Evolutionary conservation across 1,140 invertebrate species (phyloP), one percentile per base, ranked within the genome.

Genomic region (Brachionus manjavacas): DNA sequence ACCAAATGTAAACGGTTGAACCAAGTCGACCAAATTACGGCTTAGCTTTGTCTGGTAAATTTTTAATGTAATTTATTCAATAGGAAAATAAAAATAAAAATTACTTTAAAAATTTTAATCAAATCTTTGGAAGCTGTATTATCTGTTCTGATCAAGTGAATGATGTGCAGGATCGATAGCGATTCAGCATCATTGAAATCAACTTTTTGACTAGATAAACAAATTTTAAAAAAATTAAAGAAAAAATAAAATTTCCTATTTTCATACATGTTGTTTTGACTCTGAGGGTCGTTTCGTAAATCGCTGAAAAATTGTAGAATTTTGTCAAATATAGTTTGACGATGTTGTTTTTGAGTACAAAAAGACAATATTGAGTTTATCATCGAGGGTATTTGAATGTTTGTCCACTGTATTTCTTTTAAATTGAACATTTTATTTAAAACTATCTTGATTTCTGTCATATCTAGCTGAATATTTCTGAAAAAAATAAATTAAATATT

Each of bases 1-100:
- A 41, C 52, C 28, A 46, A 81, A 81, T 46, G 79, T 81, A 68
- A 81, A 81, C 14, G 79, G 79, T 43, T 81, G 79, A 23, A 81
- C 64, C 20, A 81, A 46, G 31, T 64, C 52, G 20, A 39, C 35
- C n/a, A 81, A 14, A 41, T 39, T 60, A 4, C 64, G 28, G 28
- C 20, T 68, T 9, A 81, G 41, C 60, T 81, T 81, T 0, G 31
- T 20, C 66, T 68, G 12, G 14, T 35, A 35, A 31, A 64, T 28
- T 0, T 4, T 64, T 64, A 64, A 20, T 64, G 0, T 8, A 64
- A 14, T 35, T 39, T 68, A 31, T 0, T 68, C 12, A n/a, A 9
- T 35, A 6, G 20, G 4, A 1, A 31, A 31, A 68, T 35, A 68
- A 68, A 35, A 68, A 12, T 68, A 1, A 12, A 68, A 35, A 12